Evolutionary conservation across 2,888 invertebrate species (phyloP).

Genomic region (Phyllotreta cruciferae): DNA sequence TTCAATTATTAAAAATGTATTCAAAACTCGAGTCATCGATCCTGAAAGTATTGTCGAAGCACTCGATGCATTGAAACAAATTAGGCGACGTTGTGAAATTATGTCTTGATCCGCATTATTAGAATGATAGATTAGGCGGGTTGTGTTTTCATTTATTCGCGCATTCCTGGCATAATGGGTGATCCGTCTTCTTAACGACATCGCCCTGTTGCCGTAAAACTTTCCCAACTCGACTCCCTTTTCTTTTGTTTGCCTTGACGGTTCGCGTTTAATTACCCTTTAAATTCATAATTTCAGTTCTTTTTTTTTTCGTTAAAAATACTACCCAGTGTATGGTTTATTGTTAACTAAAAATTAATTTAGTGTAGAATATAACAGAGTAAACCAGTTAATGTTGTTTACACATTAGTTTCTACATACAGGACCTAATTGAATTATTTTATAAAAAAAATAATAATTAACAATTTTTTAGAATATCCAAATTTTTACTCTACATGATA

Average conservation of each 20-base stretch:
- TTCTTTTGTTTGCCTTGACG: constrained; percentile 22
- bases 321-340: neutral
- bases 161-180: constrained; percentile 52
- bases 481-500: too few species aligned
- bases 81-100: constrained; percentile 29
- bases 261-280: constrained; percentile 33
- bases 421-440: too few species aligned
- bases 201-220: constrained; percentile 28
- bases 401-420: too few species aligned
- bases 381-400: too few species aligned
- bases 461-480: too few species aligned
- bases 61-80: constrained; percentile 25
- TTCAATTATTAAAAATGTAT: too few species aligned
- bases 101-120: constrained; percentile 48
- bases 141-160: constrained; percentile 44
- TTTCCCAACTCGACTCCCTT: constrained; percentile 21
- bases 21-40: constrained; percentile 6
- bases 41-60: constrained; percentile 13
- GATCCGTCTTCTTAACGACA: constrained; percentile 57
- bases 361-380: too few species aligned
- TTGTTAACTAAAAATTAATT: too few species aligned
- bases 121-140: constrained; percentile 55
- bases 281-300: constrained; percentile 18
- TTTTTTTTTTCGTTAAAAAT: constrained; percentile 5
- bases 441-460: too few species aligned